These are phyloP conservation scores for Cosmopolites sordidus DNA, from an alignment of 2,888 invertebrate species.

Conservation along the genomic window DNA sequence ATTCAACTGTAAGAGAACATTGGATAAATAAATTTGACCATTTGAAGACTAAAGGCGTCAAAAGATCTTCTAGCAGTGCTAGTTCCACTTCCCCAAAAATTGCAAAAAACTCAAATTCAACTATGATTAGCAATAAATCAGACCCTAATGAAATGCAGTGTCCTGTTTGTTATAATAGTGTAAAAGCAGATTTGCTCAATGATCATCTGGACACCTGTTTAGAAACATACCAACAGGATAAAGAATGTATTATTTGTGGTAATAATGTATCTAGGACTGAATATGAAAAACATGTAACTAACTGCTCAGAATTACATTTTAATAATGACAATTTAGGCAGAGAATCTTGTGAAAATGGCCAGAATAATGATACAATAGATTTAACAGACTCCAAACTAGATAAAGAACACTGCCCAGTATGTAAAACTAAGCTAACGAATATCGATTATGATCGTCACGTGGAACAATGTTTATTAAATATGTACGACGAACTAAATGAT, in stretches of 20 bases:
- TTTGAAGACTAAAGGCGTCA: slow-evolving; percentile 1
- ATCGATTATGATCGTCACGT: slow-evolving; percentile 45
- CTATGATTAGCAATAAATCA: background rate
- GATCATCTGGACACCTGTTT: slow-evolving; percentile 40
- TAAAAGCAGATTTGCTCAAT: slow-evolving; percentile 38
- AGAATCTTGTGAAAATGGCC: background rate
- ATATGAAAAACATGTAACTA: slow-evolving; percentile 29
- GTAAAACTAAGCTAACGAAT: slow-evolving; percentile 37
- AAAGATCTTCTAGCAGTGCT: slow-evolving; percentile 5
- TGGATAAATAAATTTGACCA: slow-evolving; percentile 45
- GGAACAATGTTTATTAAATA: slow-evolving; percentile 52
- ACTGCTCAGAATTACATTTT: slow-evolving; percentile 29
- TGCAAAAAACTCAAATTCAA: background rate
- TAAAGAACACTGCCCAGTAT: slow-evolving; percentile 50
- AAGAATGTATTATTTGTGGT: slow-evolving; percentile 30
- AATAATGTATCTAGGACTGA: slow-evolving; percentile 16
- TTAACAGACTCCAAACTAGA: slow-evolving; percentile 12
- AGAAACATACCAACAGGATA: slow-evolving; percentile 5
- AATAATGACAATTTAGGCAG: slow-evolving; percentile 10
- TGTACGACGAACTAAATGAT: slow-evolving; percentile 50
- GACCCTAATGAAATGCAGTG: slow-evolving; percentile 34
- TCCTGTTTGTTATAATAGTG: slow-evolving; percentile 44
- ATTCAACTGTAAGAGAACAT: slow-evolving; percentile 43
- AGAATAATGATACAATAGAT: background rate
- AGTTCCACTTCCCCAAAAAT: background rate